Evolutionary conservation across 1,140 invertebrate species (phyloP).

Genomic region (Pomacea maculata): DNA sequence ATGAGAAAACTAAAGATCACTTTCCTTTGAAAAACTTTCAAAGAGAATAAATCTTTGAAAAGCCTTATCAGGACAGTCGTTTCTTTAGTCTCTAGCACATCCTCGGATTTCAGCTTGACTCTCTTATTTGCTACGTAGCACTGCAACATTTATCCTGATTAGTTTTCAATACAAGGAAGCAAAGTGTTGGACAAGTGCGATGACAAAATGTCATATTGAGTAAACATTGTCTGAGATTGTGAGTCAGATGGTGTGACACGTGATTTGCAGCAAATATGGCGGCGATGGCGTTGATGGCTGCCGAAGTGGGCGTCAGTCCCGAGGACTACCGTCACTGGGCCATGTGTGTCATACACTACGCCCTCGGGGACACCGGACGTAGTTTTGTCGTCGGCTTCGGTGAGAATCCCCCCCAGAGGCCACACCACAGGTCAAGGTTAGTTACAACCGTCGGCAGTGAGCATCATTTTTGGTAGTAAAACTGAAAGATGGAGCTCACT

Average conservation of each 20-base stretch:
- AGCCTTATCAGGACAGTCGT: too few relatives aligned
- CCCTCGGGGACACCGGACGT: conserved; percentile 71
- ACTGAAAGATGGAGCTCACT: neutral
- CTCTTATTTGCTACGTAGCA: neutral
- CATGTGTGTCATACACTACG: conserved; percentile 72
- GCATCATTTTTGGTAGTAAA: neutral
- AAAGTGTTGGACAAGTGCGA: neutral
- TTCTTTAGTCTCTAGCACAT: neutral
- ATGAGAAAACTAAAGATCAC: too few relatives aligned
- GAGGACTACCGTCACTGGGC: conserved; percentile 68
- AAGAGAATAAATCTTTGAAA: too few relatives aligned
- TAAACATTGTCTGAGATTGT: neutral
- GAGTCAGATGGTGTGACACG: neutral
- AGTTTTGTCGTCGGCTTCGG: conserved; percentile 76
- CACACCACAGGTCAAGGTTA: conserved; percentile 55
- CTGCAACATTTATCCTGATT: neutral
- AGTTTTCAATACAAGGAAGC: neutral
- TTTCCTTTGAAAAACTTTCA: too few relatives aligned
- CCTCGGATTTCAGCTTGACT: neutral
- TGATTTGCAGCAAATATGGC: conserved; percentile 51
- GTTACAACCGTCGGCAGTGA: neutral
- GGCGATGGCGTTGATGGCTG: conserved; percentile 50
- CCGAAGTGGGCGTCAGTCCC: conserved; percentile 43
- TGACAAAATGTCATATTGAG: neutral
- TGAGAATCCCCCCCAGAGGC: conserved; percentile 68